Percentiles rank a stretch among this genome's conserved stretches.
Evolutionary conservation across 2,888 invertebrate genomes (phyloP).

Genomic region (Allophyes oxyacanthae): DNA sequence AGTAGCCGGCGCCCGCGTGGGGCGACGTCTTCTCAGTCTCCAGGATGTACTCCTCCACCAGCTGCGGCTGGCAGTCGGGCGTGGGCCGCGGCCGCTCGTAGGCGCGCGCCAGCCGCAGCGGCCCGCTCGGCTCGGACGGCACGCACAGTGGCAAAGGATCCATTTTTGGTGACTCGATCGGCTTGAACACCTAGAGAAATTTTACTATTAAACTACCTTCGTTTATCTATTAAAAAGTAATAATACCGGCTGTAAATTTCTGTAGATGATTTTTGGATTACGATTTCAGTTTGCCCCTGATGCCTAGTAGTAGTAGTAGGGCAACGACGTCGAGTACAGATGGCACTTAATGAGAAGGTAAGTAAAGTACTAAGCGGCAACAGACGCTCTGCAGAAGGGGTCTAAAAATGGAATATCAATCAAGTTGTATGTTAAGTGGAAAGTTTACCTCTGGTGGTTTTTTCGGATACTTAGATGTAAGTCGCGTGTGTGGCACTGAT

Average conservation of each 20-base stretch:
- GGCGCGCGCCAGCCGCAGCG: slow-evolving; percentile 81
- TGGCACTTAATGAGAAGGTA: too few species aligned
- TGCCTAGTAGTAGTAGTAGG: too few species aligned
- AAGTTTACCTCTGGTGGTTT: slow-evolving; percentile 86
- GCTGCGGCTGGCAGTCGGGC: slow-evolving; percentile 93
- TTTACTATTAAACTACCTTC: not conserved
- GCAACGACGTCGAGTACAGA: too few species aligned
- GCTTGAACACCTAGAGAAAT: slow-evolving; percentile 87
- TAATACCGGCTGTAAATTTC: too few species aligned
- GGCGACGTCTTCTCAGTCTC: slow-evolving; percentile 94
- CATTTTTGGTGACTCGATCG: slow-evolving; percentile 91
- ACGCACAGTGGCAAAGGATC: slow-evolving; percentile 89
- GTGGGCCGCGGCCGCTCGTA: slow-evolving; percentile 91
- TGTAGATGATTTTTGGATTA: too few species aligned
- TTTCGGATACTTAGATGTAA: slow-evolving; percentile 87
- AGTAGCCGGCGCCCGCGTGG: slow-evolving; percentile 90
- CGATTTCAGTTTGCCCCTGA: too few species aligned
- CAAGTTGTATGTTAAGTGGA: not conserved
- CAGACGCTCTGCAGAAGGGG: too few species aligned
- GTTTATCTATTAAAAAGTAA: too few species aligned
- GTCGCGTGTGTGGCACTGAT: slow-evolving; percentile 79
- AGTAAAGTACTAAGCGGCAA: too few species aligned
- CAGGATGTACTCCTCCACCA: slow-evolving; percentile 96
- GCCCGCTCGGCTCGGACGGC: slow-evolving; percentile 84
- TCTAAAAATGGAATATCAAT: too few species aligned